Percentiles rank a stretch among this genome's conserved stretches.
phyloP scores from a whole-genome alignment of 2,888 invertebrate species.

The Lithophane semibrunnea region DNA sequence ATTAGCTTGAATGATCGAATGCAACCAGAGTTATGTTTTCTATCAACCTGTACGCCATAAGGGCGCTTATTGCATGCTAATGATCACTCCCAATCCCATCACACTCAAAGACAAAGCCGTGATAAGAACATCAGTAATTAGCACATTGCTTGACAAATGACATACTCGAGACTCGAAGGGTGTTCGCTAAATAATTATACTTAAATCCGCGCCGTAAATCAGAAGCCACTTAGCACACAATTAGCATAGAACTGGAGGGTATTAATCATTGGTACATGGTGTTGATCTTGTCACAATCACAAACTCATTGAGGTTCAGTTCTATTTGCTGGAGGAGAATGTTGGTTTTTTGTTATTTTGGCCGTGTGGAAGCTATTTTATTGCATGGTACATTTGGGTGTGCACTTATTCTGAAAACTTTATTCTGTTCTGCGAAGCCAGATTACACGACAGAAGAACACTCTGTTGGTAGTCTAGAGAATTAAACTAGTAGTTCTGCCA shows the following conservation, averaged over 20 bases:
- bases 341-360: not conserved
- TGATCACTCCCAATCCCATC: not conserved
- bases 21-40: too few species aligned
- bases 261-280: slow-evolving; percentile 78
- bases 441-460: too few species aligned
- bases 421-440: too few species aligned
- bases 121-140: slow-evolving; percentile 66
- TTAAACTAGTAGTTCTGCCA: too few species aligned
- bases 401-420: too few species aligned
- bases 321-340: not conserved
- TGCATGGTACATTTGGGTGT: too few species aligned
- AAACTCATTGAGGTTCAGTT: slow-evolving; percentile 6
- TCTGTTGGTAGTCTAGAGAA: too few species aligned
- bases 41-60: too few species aligned
- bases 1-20: too few species aligned
- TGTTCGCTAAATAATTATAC: slow-evolving; percentile 79
- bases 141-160: slow-evolving; percentile 65
- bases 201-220: slow-evolving; percentile 82
- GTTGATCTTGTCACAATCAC: slow-evolving; percentile 39
- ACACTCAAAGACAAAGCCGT: slow-evolving; percentile 19
- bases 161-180: slow-evolving; percentile 52
- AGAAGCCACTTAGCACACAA: slow-evolving; percentile 83
- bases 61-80: too few species aligned
- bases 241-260: slow-evolving; percentile 86
- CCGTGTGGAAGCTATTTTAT: too few species aligned